Evolutionary conservation across 2,113 vertebrate species (phyloP).

Genomic region (Cheilinus undulatus): DNA sequence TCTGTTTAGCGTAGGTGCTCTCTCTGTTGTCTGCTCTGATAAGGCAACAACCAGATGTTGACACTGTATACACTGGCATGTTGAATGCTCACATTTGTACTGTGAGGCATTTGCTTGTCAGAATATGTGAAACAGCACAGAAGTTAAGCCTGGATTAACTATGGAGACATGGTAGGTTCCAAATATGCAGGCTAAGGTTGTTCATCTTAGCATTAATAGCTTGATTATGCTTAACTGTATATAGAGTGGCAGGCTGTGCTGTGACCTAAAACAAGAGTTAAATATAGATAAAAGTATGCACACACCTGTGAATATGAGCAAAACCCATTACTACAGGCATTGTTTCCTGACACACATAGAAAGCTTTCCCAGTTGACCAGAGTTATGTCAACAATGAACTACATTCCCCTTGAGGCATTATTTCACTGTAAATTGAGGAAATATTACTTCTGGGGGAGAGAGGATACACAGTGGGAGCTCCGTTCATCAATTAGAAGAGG

Average conservation of each 20-base stretch:
- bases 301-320: too few relatives aligned
- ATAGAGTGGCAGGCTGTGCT: too few relatives aligned
- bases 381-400: conserved; percentile 54
- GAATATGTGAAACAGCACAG: conserved; percentile 15
- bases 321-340: not conserved
- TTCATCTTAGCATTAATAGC: not conserved
- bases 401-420: conserved; percentile 47
- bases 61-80: conserved; percentile 66
- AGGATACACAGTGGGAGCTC: conserved; percentile 52
- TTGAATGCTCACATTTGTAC: conserved; percentile 55
- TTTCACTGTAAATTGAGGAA: conserved; percentile 44
- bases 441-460: conserved; percentile 47
- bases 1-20: conserved; percentile 47
- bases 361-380: not conserved
- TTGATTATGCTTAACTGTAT: too few relatives aligned
- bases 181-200: not conserved
- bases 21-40: conserved; percentile 33
- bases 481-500: conserved; percentile 52
- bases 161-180: not conserved
- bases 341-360: conserved; percentile 16
- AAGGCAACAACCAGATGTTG: conserved; percentile 62
- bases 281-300: too few relatives aligned
- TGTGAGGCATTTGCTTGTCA: conserved; percentile 8
- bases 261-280: too few relatives aligned
- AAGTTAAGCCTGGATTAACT: conserved; percentile 11